These are phyloP conservation scores for Melitaea cinxia DNA, from an alignment of 1,140 invertebrate genomes.

Conservation along the genomic window DNA sequence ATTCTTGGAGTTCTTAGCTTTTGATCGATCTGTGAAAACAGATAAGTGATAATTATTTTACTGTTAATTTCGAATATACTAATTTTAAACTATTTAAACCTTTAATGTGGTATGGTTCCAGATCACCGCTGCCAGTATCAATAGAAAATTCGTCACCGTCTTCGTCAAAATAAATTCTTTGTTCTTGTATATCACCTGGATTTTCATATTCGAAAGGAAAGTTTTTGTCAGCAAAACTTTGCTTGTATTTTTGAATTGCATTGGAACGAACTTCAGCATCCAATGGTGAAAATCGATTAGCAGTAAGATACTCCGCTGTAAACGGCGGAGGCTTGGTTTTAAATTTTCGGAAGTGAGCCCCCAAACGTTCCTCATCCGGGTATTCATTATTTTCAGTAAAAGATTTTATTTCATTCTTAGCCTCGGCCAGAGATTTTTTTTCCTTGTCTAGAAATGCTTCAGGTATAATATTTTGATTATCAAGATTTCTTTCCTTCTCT, in stretches of 20 bases:
- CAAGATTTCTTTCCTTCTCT: conserved; percentile 44
- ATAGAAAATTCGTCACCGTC: conserved; percentile 73
- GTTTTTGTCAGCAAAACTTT: conserved; percentile 72
- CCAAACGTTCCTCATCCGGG: conserved; percentile 64
- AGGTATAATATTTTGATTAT: conserved; percentile 34
- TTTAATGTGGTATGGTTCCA: conserved; percentile 62
- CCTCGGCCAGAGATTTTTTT: conserved; percentile 65
- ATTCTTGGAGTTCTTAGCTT: conserved; percentile 62
- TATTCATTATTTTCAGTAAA: conserved; percentile 48
- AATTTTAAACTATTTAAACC: conserved; percentile 36
- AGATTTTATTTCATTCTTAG: conserved; percentile 28
- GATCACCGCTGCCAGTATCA: conserved; percentile 69
- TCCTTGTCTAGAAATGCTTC: conserved; percentile 58
- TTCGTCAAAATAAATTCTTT: conserved; percentile 81
- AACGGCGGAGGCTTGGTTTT: conserved; percentile 63
- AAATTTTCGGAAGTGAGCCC: conserved; percentile 67
- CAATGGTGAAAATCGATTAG: conserved; percentile 63
- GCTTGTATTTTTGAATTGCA: conserved; percentile 71
- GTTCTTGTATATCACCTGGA: conserved; percentile 79
- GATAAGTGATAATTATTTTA: conserved; percentile 3
- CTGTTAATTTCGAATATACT: background rate
- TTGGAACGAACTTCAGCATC: conserved; percentile 72
- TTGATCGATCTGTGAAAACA: conserved; percentile 12
- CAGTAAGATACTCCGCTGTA: conserved; percentile 69
- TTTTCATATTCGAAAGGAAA: conserved; percentile 76